Percentiles rank a stretch among this genome's conserved stretches.
Conservation (phyloP, 2,888 invertebrate species). For the Pemphredon lugubris region DNA sequence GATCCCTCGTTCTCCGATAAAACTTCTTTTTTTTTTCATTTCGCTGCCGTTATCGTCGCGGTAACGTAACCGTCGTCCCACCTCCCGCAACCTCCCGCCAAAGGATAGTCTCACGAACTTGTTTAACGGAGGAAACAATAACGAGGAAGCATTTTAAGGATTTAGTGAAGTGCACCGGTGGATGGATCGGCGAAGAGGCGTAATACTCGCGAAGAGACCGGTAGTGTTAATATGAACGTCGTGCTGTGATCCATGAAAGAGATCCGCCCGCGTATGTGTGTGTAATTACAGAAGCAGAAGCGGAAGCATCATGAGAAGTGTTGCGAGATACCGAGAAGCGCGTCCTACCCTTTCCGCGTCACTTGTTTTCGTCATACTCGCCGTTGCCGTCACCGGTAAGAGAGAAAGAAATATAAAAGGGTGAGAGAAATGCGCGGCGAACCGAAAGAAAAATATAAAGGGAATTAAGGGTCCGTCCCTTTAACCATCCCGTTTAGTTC, state of each 20-base stretch:
- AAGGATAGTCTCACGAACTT: no score
- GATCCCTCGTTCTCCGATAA: neutral
- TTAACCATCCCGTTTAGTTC: neutral
- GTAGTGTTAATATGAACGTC: conserved; percentile 66
- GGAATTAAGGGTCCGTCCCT: neutral
- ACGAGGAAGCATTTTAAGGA: no score
- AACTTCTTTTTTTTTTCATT: neutral
- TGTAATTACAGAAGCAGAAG: conserved; percentile 30
- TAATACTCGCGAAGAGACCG: conserved; percentile 34
- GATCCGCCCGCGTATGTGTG: conserved; percentile 42
- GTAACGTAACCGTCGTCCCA: no score
- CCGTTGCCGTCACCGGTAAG: conserved; percentile 76
- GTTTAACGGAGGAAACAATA: no score
- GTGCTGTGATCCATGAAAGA: conserved; percentile 60
- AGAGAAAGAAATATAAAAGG: conserved; percentile 14
- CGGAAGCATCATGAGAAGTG: conserved; percentile 69
- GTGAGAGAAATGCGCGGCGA: neutral
- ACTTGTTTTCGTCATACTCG: conserved; percentile 70
- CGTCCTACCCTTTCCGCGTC: conserved; percentile 66
- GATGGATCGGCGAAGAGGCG: conserved; percentile 40
- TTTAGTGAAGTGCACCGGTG: conserved; percentile 42
- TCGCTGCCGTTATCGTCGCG: no score
- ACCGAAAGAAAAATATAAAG: neutral
- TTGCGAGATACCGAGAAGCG: conserved; percentile 69
- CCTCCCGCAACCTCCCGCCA: no score